Conservation (phyloP, 2,797 vertebrate species). For the Paramormyrops hopkinsi region DNA sequence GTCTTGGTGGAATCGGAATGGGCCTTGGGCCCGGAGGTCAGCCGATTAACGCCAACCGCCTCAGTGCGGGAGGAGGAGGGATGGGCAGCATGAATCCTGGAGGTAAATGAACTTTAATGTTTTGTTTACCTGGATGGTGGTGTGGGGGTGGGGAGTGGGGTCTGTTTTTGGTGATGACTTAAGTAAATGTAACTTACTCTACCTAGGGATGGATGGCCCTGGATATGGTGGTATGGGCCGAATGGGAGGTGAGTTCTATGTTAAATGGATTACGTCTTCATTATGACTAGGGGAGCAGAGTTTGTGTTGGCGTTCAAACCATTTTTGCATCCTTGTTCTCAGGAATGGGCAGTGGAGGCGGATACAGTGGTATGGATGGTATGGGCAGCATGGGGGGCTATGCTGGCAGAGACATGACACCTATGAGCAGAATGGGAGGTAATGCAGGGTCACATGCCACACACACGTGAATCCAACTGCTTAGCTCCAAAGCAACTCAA, state of each 20-base stretch:
- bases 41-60: conserved; percentile 82
- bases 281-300: not conserved
- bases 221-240: conserved; percentile 84
- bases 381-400: conserved; percentile 85
- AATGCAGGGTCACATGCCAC: not conserved
- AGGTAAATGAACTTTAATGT: conserved; percentile 57
- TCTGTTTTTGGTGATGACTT: not conserved
- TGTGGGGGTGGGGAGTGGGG: not conserved
- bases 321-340: not conserved
- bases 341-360: conserved; percentile 32
- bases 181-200: not conserved
- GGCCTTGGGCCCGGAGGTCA: conserved; percentile 96
- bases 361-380: conserved; percentile 82
- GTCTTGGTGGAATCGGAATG: conserved; percentile 94
- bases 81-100: conserved; percentile 82
- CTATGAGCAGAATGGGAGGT: conserved; percentile 88
- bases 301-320: not conserved
- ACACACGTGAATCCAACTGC: not conserved
- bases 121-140: not conserved
- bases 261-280: not conserved
- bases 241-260: conserved; percentile 67
- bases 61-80: conserved; percentile 69
- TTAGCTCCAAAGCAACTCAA: not conserved
- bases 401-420: conserved; percentile 65
- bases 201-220: conserved; percentile 78